phyloP scores from a whole-genome alignment of 2,888 invertebrate genomes.

The Odontothrips loti region DNA sequence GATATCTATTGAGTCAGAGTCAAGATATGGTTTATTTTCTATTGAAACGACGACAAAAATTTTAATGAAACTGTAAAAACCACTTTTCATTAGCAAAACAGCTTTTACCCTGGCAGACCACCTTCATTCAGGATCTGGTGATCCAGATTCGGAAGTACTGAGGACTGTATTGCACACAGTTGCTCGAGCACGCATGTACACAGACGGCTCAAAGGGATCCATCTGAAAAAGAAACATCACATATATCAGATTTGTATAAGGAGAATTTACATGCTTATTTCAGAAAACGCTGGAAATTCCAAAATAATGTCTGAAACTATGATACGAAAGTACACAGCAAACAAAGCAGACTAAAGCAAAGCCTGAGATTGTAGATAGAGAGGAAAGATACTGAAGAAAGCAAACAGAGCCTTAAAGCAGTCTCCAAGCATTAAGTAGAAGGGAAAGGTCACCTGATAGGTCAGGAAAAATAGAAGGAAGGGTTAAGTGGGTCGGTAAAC shows the following conservation, averaged over 20 bases:
- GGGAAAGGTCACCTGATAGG: not conserved
- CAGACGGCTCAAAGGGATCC: not conserved
- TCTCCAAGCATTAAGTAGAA: not conserved
- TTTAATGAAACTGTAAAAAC: not conserved
- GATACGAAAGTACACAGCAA: not conserved
- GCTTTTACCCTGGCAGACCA: too few species aligned
- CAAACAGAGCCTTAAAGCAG: not conserved
- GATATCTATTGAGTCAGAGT: not conserved
- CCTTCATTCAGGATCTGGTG: constrained; percentile 5
- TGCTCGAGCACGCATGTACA: not conserved
- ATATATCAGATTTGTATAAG: not conserved
- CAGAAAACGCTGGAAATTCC: not conserved
- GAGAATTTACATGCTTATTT: not conserved
- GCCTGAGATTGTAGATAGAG: not conserved
- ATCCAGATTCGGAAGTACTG: not conserved
- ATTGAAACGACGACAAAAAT: not conserved
- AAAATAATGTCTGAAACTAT: not conserved
- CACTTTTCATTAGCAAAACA: not conserved
- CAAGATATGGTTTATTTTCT: not conserved
- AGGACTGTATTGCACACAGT: not conserved
- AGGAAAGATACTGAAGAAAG: not conserved
- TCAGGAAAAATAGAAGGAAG: not conserved
- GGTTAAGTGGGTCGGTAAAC: not conserved
- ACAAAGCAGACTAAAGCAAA: not conserved
- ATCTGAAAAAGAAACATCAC: not conserved